Evolutionary conservation across 2,797 vertebrate genomes (phyloP), one percentile per base, ranked within the genome.

Genomic region (Champsocephalus esox): DNA sequence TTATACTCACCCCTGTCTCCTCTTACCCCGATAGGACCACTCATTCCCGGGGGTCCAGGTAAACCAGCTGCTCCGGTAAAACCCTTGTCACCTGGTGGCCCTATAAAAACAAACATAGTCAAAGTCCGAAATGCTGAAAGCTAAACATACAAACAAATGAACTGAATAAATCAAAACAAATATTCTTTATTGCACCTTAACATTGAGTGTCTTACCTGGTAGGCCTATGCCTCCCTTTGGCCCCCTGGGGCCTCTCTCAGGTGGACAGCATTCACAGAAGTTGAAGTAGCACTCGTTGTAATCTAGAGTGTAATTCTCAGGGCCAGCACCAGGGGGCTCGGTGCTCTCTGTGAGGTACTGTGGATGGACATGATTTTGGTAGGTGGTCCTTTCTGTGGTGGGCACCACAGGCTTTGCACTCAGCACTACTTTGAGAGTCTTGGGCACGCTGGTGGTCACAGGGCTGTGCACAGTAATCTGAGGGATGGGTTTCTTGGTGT

Each of bases 241-340:
- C 49, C 97, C 98, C 71, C 88, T 94, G 52, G 94, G 95, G 0
- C 97, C 97, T 32, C 63, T 72, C 14, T 93, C 78, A 4, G 96
- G 92, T 0, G 95, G 94, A 83, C 98, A 99, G 88, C 98, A 99
- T 60, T 97, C 97, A 55, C 98, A 99, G 89, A 98, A 97, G 86
- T 99, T 99, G 88, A 97, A 96, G 92, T 98, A 96, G 88, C 97
- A 98, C 82, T 97, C 97, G 0, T 93, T 95, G 0, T 96, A 90
- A 84, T 99, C 97, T 3, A 98, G 86, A 0, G 97, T 97, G 92
- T 97, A 96, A 79, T 97, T 98, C 63, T 97, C 96, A 6, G 84
- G 86, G 2, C 91, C 86, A 7, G 41, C 87, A 86, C 87, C 92
- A 28, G 95, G 88, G 34, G 92, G 49, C 51, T 86, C 84, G 0